Percentiles rank a stretch among this genome's conserved stretches.
Conservation (phyloP, 2,113 vertebrate genomes). For the Lagenorhynchus albirostris region DNA sequence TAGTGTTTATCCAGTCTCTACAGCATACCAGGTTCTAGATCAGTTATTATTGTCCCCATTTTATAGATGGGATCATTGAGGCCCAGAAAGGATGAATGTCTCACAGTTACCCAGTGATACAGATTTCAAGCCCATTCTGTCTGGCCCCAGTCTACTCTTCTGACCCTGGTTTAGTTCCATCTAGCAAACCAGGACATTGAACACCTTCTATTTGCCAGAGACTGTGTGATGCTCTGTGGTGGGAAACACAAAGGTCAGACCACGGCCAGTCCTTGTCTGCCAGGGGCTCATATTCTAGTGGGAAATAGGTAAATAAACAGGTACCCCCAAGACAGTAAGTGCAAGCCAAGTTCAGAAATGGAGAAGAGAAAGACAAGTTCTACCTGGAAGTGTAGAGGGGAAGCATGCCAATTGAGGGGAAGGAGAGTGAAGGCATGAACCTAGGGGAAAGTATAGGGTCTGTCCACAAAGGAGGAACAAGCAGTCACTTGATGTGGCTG, state of each 20-base stretch:
- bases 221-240: not conserved
- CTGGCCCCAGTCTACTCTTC: not conserved
- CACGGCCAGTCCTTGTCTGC: not conserved
- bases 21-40: not conserved
- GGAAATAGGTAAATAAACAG: not conserved
- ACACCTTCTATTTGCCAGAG: not conserved
- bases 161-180: not conserved
- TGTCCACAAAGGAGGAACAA: not conserved
- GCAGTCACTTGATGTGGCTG: not conserved
- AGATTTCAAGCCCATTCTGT: not conserved
- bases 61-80: not conserved
- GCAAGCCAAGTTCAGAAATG: not conserved
- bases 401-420: not conserved
- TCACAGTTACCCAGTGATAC: not conserved
- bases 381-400: not conserved
- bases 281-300: not conserved
- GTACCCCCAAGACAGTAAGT: not conserved
- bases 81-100: not conserved
- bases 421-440: not conserved
- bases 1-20: not conserved
- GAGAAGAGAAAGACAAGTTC: not conserved
- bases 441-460: too few species aligned
- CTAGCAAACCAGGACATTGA: not conserved
- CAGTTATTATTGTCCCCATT: not conserved
- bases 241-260: not conserved